Evolutionary conservation across 2,888 invertebrate genomes (phyloP).

Genomic region (Octonoba sinensis): DNA sequence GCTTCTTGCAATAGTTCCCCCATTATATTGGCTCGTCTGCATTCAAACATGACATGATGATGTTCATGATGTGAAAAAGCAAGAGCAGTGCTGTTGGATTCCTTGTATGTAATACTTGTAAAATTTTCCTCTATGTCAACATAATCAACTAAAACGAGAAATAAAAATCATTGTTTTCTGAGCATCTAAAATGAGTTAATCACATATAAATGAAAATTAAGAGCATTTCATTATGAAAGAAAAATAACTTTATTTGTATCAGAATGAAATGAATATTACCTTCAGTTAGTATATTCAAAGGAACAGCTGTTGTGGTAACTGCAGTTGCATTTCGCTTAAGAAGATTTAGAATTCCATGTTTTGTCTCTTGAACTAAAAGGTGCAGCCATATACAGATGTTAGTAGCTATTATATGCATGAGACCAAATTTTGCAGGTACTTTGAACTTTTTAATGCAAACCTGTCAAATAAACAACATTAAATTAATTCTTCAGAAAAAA

Average conservation of each 20-base stretch:
- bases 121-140: background rate
- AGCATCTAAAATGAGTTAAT: background rate
- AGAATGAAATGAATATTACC: constrained; percentile 1
- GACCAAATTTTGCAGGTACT: constrained; percentile 87
- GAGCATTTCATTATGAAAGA: too few species aligned
- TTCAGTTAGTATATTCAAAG: constrained; percentile 9
- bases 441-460: constrained; percentile 79
- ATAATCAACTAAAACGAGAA: background rate
- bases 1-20: constrained; percentile 90
- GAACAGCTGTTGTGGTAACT: constrained; percentile 13
- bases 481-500: too few species aligned
- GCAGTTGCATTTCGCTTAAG: constrained; percentile 58
- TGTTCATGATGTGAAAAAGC: constrained; percentile 12
- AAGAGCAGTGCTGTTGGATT: background rate
- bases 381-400: constrained; percentile 97
- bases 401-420: constrained; percentile 99
- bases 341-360: constrained; percentile 92
- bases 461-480: constrained; percentile 73
- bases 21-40: constrained; percentile 88
- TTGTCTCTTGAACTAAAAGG: constrained; percentile 93
- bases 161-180: background rate
- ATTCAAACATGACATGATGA: constrained; percentile 69
- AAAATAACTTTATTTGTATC: too few species aligned
- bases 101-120: background rate
- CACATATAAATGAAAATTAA: background rate